phyloP scores from a whole-genome alignment of 2,797 vertebrate genomes.

The Oreochromis grahami region DNA sequence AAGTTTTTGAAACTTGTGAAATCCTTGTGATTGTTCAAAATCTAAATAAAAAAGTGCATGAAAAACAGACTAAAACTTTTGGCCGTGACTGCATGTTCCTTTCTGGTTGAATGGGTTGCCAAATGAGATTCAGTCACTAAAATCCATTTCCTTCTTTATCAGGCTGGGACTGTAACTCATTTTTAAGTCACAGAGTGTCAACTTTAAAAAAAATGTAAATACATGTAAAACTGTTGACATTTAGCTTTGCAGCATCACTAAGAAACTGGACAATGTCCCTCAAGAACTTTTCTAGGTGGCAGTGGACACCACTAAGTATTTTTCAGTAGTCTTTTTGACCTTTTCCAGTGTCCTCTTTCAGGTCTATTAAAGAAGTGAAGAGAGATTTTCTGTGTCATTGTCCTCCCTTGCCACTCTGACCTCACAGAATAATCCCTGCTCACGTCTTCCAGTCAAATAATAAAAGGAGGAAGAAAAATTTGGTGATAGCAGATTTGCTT shows the following conservation, averaged over 20 bases:
- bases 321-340: not conserved
- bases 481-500: not conserved
- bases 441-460: not conserved
- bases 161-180: not conserved
- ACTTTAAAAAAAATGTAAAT: not conserved
- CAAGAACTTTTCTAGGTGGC: not conserved
- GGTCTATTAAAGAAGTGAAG: not conserved
- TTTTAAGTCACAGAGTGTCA: not conserved
- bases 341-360: not conserved
- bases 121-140: not conserved
- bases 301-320: not conserved
- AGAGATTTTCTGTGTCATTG: not conserved
- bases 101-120: not conserved
- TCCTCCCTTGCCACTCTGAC: not conserved
- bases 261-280: not conserved
- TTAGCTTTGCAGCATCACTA: not conserved
- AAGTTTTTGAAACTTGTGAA: no score
- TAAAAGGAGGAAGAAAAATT: not conserved
- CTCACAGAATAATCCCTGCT: not conserved
- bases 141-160: not conserved
- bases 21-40: not conserved
- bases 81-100: not conserved
- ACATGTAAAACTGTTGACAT: not conserved
- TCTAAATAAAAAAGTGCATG: not conserved
- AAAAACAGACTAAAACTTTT: not conserved